phyloP scores from a whole-genome alignment of 2,888 invertebrate genomes.

The Melipona beecheii region DNA sequence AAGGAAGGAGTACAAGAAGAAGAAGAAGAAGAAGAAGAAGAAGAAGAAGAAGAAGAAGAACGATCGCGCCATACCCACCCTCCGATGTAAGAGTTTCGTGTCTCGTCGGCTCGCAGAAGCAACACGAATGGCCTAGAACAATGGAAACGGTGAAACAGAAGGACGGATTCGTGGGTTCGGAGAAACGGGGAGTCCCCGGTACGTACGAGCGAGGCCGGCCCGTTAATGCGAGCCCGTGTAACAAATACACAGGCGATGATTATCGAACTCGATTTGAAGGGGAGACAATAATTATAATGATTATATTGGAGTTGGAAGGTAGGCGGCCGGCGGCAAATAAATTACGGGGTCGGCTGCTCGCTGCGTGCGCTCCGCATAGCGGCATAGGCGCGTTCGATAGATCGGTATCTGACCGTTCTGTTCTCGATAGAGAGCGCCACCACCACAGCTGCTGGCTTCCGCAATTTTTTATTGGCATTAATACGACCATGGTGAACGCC shows the following conservation, averaged over 20 bases:
- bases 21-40: neutral
- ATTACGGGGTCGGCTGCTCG: conserved; percentile 82
- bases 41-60: neutral
- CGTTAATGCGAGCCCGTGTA: conserved; percentile 57
- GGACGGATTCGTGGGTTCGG: conserved; percentile 48
- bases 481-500: conserved; percentile 39
- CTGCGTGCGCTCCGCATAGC: conserved; percentile 80
- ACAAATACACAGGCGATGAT: conserved; percentile 79
- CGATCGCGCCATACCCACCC: neutral
- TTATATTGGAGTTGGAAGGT: conserved; percentile 81
- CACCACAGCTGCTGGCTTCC: conserved; percentile 76
- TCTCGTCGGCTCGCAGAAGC: conserved; percentile 1
- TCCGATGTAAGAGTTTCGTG: conserved; percentile 9
- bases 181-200: conserved; percentile 48
- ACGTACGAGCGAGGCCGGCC: conserved; percentile 17
- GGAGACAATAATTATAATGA: conserved; percentile 83
- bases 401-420: conserved; percentile 79
- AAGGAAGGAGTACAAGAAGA: neutral
- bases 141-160: conserved; percentile 36
- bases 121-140: conserved; percentile 29
- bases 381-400: conserved; percentile 82
- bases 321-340: conserved; percentile 80
- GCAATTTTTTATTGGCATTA: conserved; percentile 75
- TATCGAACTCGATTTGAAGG: conserved; percentile 80
- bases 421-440: conserved; percentile 77